Conservation (phyloP, 1,140 invertebrate genomes). For the Spodoptera frugiperda region DNA sequence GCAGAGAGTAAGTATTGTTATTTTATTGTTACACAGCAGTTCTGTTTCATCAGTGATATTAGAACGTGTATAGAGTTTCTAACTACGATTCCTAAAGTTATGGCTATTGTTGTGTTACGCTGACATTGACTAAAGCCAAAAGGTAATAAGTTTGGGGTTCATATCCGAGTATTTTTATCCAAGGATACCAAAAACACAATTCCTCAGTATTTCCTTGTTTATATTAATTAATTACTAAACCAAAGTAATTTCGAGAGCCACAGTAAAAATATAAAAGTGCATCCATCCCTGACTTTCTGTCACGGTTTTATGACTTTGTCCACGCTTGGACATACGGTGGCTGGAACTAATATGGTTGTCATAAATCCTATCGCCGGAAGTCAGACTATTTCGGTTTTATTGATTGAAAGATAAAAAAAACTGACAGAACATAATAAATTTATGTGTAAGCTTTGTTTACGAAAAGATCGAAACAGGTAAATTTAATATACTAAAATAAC, state of each 20-base stretch:
- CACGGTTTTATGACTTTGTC: slow-evolving; percentile 36
- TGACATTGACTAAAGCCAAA: too few species aligned
- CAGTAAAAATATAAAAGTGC: slow-evolving; percentile 31
- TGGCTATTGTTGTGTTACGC: too few species aligned
- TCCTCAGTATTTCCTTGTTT: background rate
- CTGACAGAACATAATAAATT: slow-evolving; percentile 49
- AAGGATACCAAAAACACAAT: background rate
- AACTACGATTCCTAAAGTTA: too few species aligned
- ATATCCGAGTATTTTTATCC: background rate
- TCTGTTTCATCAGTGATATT: too few species aligned
- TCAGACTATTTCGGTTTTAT: slow-evolving; percentile 67
- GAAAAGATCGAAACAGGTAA: slow-evolving; percentile 44
- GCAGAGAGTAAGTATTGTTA: too few species aligned
- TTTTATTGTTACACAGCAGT: too few species aligned
- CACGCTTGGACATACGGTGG: slow-evolving; percentile 47
- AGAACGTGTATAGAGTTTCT: too few species aligned
- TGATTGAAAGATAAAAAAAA: slow-evolving; percentile 62
- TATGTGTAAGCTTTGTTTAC: slow-evolving; percentile 56
- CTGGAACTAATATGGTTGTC: slow-evolving; percentile 53
- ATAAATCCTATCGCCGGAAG: slow-evolving; percentile 58
- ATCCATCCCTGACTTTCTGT: slow-evolving; percentile 23
- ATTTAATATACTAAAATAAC: slow-evolving; percentile 52
- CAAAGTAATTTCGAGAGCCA: slow-evolving; percentile 21
- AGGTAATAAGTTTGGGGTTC: too few species aligned
- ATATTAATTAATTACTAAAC: slow-evolving; percentile 7